Percentiles rank a stretch among this genome's conserved stretches.
Conservation (phyloP, 2,888 invertebrate genomes). For the Ectemnius lituratus region DNA sequence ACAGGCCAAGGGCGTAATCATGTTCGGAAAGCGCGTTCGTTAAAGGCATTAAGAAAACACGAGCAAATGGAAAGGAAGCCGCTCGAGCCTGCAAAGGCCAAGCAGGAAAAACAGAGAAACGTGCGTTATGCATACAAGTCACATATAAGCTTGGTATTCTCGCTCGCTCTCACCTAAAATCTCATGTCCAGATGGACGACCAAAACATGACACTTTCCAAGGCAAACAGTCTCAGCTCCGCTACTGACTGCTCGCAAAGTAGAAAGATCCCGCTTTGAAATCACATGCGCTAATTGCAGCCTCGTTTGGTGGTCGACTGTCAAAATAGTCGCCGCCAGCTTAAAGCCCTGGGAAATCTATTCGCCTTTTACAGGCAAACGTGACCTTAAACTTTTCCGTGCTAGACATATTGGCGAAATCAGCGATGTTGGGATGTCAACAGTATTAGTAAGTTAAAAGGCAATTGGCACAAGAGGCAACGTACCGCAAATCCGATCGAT, state of each 20-base stretch:
- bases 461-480: too few relatives aligned
- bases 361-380: too few relatives aligned
- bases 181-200: constrained; percentile 54
- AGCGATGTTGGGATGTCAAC: too few relatives aligned
- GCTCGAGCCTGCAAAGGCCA: constrained; percentile 22
- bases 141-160: constrained; percentile 49
- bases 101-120: constrained; percentile 31
- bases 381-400: too few relatives aligned
- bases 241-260: constrained; percentile 27
- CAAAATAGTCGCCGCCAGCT: constrained; percentile 23
- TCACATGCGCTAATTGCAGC: constrained; percentile 25
- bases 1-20: constrained; percentile 2
- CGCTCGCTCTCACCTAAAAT: constrained; percentile 36
- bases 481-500: constrained; percentile 1
- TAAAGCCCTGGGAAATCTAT: not conserved
- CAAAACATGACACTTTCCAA: constrained; percentile 57
- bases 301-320: constrained; percentile 15
- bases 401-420: too few relatives aligned
- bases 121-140: constrained; percentile 47
- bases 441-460: too few relatives aligned
- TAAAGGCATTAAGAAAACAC: constrained; percentile 3
- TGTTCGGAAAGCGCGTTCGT: not conserved
- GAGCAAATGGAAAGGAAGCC: constrained; percentile 1
- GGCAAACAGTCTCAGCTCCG: constrained; percentile 59
- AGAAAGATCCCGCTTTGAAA: constrained; percentile 17